A percentile compares a stretch with the other conserved stretches of the same genome.
These are phyloP conservation scores for Chrysemys picta DNA, from an alignment of 2,113 vertebrate species.

Conservation along the genomic window DNA sequence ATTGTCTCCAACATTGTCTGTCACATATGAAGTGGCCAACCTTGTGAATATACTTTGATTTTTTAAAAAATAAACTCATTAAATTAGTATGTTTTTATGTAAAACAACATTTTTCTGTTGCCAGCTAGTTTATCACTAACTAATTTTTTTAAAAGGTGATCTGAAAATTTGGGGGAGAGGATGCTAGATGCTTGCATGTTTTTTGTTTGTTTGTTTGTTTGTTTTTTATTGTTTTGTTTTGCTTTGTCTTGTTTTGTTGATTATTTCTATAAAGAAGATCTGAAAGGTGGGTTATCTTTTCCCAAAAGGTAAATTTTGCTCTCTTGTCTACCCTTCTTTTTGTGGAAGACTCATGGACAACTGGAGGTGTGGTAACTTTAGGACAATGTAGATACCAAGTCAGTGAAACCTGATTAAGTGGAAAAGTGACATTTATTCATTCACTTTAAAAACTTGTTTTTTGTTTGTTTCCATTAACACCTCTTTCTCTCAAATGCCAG, in stretches of 20 bases:
- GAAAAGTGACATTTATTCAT: background rate
- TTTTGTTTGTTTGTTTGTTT: too few relatives aligned
- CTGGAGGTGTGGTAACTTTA: background rate
- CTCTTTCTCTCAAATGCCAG: background rate
- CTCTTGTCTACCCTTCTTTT: background rate
- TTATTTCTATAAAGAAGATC: background rate
- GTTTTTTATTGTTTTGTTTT: background rate
- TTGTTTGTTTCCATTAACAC: background rate
- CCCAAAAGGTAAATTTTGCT: background rate
- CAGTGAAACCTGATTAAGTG: background rate
- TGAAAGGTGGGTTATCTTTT: background rate
- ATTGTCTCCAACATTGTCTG: background rate
- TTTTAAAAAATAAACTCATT: background rate
- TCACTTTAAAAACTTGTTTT: background rate
- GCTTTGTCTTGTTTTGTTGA: background rate
- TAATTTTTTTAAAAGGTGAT: background rate
- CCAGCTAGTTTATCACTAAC: background rate
- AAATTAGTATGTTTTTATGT: background rate
- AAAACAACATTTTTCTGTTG: background rate
- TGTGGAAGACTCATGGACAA: background rate
- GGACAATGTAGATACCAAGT: background rate
- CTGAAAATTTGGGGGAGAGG: background rate
- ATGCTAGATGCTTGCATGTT: background rate
- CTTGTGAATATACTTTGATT: background rate
- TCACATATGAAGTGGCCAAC: constrained; percentile 3